Percentiles rank a stretch among this genome's conserved stretches.
These are phyloP conservation scores for Pammene fasciana DNA, from an alignment of 2,888 invertebrate genomes.

Conservation along the genomic window DNA sequence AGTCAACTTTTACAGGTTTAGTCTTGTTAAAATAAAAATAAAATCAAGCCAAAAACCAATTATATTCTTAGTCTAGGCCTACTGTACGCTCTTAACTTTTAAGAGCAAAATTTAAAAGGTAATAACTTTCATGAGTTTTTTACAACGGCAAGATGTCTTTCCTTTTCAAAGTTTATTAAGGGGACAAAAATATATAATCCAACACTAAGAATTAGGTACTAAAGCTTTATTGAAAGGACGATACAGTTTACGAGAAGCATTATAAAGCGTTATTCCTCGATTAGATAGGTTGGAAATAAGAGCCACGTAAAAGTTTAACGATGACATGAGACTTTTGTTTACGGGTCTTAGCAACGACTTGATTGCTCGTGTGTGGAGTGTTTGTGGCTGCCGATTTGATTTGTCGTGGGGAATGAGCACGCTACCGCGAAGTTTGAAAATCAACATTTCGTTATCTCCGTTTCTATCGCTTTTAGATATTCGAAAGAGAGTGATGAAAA, in stretches of 20 bases:
- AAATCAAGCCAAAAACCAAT: too few species aligned
- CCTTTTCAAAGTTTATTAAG: not conserved
- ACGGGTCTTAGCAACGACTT: constrained; percentile 14
- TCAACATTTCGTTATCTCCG: too few species aligned
- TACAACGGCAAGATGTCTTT: not conserved
- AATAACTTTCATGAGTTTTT: constrained; percentile 8
- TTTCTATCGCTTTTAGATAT: too few species aligned
- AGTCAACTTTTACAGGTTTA: too few species aligned
- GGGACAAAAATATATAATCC: not conserved
- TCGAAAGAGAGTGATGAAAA: too few species aligned
- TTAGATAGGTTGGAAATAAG: constrained; percentile 40
- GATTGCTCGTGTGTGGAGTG: constrained; percentile 14
- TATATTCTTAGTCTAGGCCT: too few species aligned
- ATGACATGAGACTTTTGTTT: constrained; percentile 38
- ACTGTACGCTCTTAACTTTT: not conserved
- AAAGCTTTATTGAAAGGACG: constrained; percentile 36
- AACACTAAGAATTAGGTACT: constrained; percentile 3
- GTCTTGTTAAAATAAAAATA: too few species aligned
- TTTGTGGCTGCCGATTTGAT: constrained; percentile 20
- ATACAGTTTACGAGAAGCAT: constrained; percentile 35
- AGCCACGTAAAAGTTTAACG: constrained; percentile 39
- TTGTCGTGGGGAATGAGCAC: not conserved
- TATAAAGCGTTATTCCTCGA: constrained; percentile 36
- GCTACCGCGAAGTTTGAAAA: too few species aligned
- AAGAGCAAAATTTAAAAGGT: not conserved